Evolutionary conservation across 1,140 invertebrate genomes (phyloP).

Genomic region (Caenorhabditis remanei): DNA sequence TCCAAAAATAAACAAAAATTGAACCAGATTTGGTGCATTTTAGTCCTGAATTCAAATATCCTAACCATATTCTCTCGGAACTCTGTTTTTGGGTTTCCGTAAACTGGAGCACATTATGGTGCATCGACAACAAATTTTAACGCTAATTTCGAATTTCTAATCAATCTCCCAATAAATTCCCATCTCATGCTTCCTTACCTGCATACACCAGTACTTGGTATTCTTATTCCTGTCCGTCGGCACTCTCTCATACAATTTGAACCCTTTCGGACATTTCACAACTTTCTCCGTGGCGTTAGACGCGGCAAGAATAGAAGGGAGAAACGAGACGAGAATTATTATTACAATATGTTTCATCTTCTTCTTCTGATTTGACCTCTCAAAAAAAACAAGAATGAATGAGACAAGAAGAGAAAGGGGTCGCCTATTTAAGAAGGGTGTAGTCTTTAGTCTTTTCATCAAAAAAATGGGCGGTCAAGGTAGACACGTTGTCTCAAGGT

Average conservation of each 20-base stretch:
- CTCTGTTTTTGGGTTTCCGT: too few species aligned
- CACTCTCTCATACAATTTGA: constrained; percentile 3
- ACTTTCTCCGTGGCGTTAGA: constrained; percentile 4
- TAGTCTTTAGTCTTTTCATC: constrained; percentile 32
- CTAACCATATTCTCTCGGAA: too few species aligned
- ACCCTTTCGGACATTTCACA: background rate
- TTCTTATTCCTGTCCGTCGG: constrained; percentile 10
- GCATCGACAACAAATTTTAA: background rate
- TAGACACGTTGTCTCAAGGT: constrained; percentile 30
- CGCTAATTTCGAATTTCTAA: background rate
- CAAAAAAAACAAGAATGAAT: too few species aligned
- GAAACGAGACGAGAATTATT: background rate
- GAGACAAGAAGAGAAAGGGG: too few species aligned
- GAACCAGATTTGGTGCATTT: too few species aligned
- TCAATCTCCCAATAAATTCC: background rate
- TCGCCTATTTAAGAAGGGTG: too few species aligned
- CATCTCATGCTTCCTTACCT: background rate
- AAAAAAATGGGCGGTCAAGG: background rate
- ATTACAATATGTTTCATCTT: background rate
- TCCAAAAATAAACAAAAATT: too few species aligned
- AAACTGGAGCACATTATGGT: too few species aligned
- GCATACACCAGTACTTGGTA: constrained; percentile 25
- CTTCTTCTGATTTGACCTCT: too few species aligned
- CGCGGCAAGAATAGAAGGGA: background rate
- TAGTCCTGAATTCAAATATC: too few species aligned